These are phyloP conservation scores for Leucoma salicis DNA, from an alignment of 2,888 invertebrate genomes.

Conservation along the genomic window DNA sequence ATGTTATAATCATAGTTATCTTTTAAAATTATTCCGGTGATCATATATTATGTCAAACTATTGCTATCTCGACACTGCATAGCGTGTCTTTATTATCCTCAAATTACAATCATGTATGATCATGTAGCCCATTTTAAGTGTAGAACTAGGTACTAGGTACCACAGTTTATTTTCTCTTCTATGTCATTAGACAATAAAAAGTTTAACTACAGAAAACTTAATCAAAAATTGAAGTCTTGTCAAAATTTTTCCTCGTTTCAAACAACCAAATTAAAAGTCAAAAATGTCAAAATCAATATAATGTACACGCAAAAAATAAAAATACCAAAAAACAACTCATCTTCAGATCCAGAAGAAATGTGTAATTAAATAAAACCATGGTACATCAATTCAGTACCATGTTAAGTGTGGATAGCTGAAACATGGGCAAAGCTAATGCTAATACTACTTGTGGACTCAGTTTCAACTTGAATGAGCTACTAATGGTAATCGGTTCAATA, in stretches of 20 bases:
- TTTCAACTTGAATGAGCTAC: constrained; percentile 59
- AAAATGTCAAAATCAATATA: not conserved
- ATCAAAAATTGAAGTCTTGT: not conserved
- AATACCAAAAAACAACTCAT: not conserved
- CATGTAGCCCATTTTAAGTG: too few relatives aligned
- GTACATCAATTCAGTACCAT: constrained; percentile 15
- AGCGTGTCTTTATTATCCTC: too few relatives aligned
- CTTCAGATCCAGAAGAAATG: not conserved
- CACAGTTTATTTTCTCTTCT: too few relatives aligned
- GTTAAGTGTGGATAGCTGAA: constrained; percentile 4
- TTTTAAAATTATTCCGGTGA: too few relatives aligned
- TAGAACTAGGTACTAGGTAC: too few relatives aligned
- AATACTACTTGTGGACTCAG: constrained; percentile 31
- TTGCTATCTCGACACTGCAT: too few relatives aligned
- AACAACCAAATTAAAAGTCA: not conserved
- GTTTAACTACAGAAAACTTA: too few relatives aligned
- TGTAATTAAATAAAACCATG: not conserved
- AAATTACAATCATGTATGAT: too few relatives aligned
- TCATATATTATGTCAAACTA: too few relatives aligned
- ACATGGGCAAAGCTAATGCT: not conserved
- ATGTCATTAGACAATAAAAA: too few relatives aligned
- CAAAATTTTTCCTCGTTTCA: not conserved
- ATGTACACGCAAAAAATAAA: not conserved
- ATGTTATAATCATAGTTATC: too few relatives aligned
- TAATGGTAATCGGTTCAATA: constrained; percentile 60